Conservation (phyloP, 2,888 invertebrate species). For the Pachydiplax longipennis region DNA sequence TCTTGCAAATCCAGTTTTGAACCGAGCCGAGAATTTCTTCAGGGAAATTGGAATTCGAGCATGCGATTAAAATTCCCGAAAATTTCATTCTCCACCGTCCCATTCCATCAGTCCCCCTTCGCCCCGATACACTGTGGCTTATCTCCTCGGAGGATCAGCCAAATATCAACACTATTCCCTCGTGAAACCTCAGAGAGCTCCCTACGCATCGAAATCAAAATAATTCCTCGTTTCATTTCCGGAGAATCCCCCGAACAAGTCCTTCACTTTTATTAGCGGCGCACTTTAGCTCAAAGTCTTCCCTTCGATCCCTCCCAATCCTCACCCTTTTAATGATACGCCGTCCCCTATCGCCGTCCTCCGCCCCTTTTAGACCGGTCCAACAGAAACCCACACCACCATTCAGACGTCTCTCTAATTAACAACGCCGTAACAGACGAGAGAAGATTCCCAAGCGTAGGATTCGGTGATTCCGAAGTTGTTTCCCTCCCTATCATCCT, state of each 20-base stretch:
- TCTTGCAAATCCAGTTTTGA: no score
- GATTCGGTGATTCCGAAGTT: not conserved
- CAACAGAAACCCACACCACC: not conserved
- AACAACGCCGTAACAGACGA: conserved; percentile 1
- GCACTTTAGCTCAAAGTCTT: not conserved
- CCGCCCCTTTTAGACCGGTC: not conserved
- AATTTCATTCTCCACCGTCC: not conserved
- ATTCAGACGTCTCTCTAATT: not conserved
- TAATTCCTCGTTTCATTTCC: not conserved
- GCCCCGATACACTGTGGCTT: not conserved
- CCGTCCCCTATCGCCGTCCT: not conserved
- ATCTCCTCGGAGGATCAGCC: not conserved
- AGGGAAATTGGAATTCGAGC: no score
- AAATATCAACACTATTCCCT: not conserved
- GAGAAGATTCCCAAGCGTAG: not conserved
- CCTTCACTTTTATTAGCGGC: not conserved
- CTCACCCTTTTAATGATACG: not conserved
- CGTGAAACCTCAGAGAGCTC: not conserved
- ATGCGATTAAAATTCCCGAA: no score
- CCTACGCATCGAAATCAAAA: not conserved
- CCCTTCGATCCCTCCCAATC: not conserved
- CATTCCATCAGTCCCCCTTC: not conserved
- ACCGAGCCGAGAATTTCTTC: no score
- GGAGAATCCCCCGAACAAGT: not conserved
- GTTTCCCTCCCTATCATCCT: not conserved